Percentiles rank a stretch among this genome's conserved stretches.
phyloP scores from a whole-genome alignment of 2,113 vertebrate species.

The Elgaria multicarinata region DNA sequence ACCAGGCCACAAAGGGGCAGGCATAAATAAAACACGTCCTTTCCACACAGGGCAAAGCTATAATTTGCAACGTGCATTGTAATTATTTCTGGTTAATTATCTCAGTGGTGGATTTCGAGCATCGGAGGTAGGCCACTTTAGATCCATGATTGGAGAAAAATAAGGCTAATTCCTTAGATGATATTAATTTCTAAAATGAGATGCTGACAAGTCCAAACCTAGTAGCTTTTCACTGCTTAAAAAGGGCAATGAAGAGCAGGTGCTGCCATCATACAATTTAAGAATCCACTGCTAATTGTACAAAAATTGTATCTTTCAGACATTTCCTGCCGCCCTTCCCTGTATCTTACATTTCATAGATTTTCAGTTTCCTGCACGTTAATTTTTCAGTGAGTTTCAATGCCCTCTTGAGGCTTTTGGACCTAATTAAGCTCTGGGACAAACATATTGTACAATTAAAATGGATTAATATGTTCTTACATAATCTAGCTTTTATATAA shows the following conservation, averaged over 20 bases:
- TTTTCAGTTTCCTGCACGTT: conserved; percentile 5
- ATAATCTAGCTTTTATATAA: background rate
- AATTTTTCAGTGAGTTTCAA: background rate
- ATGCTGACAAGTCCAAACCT: conserved; percentile 8
- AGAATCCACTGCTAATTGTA: background rate
- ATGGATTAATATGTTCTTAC: background rate
- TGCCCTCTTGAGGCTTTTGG: background rate
- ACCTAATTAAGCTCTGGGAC: background rate
- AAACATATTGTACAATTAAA: conserved; percentile 23
- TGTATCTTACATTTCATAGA: background rate
- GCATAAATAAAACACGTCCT: conserved; percentile 73
- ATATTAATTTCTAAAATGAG: conserved; percentile 41
- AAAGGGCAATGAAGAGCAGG: conserved; percentile 34
- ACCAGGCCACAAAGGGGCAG: conserved; percentile 55
- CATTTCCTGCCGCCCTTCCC: background rate
- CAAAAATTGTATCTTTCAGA: background rate
- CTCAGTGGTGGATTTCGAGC: conserved; percentile 68
- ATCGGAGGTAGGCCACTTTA: conserved; percentile 65
- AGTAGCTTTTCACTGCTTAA: background rate
- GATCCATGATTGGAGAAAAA: conserved; percentile 58
- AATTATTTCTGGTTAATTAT: conserved; percentile 79
- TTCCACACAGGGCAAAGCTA: conserved; percentile 68
- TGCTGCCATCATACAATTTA: background rate
- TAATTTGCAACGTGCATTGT: conserved; percentile 73
- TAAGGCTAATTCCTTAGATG: conserved; percentile 48